Conservation (phyloP, 1,140 invertebrate species). For the Papilio aristodemus region DNA sequence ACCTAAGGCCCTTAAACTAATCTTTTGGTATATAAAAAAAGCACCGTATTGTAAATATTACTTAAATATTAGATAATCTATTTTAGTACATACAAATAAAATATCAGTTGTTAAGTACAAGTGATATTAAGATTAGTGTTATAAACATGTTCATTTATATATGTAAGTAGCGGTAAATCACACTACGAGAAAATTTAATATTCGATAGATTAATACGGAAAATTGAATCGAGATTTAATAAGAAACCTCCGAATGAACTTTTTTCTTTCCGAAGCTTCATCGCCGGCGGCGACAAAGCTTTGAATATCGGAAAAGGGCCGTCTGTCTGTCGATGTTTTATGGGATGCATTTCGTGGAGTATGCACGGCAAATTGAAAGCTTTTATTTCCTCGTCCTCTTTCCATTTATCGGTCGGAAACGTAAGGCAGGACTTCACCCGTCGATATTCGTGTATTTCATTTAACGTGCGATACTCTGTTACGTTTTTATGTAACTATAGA, state of each 20-base stretch:
- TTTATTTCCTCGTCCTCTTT: slow-evolving; percentile 29
- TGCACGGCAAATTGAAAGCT: slow-evolving; percentile 33
- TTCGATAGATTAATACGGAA: slow-evolving; percentile 4
- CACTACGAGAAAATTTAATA: not conserved
- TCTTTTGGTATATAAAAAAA: slow-evolving; percentile 1
- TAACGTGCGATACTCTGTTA: not conserved
- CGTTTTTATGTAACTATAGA: not conserved
- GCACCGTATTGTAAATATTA: not conserved
- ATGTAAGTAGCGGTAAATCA: not conserved
- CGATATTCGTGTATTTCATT: slow-evolving; percentile 24
- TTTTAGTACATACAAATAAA: not conserved
- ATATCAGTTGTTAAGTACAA: no score
- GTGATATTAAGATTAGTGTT: not conserved
- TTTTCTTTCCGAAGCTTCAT: slow-evolving; percentile 25
- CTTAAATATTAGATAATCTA: not conserved
- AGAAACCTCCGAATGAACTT: slow-evolving; percentile 22
- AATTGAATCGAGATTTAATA: slow-evolving; percentile 24
- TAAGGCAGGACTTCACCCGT: slow-evolving; percentile 15
- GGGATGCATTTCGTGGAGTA: slow-evolving; percentile 32
- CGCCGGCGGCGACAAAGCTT: slow-evolving; percentile 25
- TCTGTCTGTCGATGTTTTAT: slow-evolving; percentile 34
- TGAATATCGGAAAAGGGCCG: slow-evolving; percentile 28
- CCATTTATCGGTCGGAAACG: slow-evolving; percentile 31
- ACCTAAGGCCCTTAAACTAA: not conserved
- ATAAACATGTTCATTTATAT: no score